These are phyloP conservation scores for Eustalomyia histrio DNA, from an alignment of 2,888 invertebrate genomes.

Conservation along the genomic window DNA sequence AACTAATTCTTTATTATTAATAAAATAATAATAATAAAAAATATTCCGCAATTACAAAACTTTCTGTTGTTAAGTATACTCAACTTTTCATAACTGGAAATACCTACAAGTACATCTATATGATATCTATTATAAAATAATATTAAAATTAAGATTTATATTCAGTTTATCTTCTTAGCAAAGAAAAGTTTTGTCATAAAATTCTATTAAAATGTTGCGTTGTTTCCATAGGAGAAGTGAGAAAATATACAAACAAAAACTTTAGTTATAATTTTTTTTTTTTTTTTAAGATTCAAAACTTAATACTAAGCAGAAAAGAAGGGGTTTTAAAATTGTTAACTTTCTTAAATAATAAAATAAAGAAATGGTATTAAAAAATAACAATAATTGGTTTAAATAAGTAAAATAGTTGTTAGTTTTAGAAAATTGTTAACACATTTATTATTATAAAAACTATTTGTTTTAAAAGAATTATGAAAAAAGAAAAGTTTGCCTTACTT, in stretches of 20 bases:
- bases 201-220: slow-evolving; percentile 60
- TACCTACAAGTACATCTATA: background rate
- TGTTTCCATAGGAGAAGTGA: background rate
- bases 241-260: slow-evolving; percentile 20
- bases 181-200: slow-evolving; percentile 61
- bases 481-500: background rate
- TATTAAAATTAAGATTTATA: slow-evolving; percentile 50
- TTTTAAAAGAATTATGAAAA: background rate
- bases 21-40: background rate
- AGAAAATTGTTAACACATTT: background rate
- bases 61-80: background rate
- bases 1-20: background rate
- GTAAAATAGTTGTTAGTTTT: background rate
- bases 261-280: slow-evolving; percentile 58
- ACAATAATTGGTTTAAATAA: background rate
- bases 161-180: slow-evolving; percentile 27
- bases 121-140: slow-evolving; percentile 11
- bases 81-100: background rate
- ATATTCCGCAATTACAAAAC: background rate
- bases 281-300: slow-evolving; percentile 40
- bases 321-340: background rate
- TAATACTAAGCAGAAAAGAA: background rate
- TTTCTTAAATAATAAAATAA: background rate
- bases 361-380: background rate
- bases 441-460: background rate